These are phyloP conservation scores for Melipona quadrifasciata DNA, from an alignment of 1,140 invertebrate species.

Conservation along the genomic window DNA sequence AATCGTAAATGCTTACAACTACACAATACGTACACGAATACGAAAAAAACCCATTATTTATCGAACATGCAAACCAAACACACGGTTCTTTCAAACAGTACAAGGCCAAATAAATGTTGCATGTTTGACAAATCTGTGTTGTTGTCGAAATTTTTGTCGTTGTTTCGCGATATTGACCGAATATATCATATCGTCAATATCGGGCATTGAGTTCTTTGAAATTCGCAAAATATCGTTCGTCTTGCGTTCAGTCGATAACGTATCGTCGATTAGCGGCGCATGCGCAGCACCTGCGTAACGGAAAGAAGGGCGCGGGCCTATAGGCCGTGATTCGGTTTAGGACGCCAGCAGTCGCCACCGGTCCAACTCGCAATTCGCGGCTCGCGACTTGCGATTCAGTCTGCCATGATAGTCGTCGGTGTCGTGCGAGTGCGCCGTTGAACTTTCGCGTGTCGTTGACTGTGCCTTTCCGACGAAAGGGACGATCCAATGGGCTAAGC, in stretches of 20 bases:
- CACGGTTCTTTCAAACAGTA: neutral
- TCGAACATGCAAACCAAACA: neutral
- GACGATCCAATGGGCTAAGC: constrained; percentile 21
- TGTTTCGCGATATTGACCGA: neutral
- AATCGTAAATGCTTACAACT: neutral
- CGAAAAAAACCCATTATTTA: neutral
- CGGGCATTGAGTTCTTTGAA: neutral
- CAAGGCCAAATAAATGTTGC: neutral
- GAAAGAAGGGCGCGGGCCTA: constrained; percentile 55
- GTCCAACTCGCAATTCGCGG: constrained; percentile 41
- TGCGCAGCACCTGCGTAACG: constrained; percentile 37
- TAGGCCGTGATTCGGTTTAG: constrained; percentile 48
- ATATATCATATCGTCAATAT: neutral
- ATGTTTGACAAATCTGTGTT: neutral
- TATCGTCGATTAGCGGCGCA: constrained; percentile 47
- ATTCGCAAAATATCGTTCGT: neutral
- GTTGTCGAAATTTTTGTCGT: neutral
- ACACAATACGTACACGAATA: neutral
- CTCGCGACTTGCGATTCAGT: constrained; percentile 20
- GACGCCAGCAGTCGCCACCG: constrained; percentile 63
- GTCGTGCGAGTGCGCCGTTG: constrained; percentile 41
- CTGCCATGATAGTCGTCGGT: constrained; percentile 62
- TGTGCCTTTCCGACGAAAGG: neutral
- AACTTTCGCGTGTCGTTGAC: constrained; percentile 10
- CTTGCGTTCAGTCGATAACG: constrained; percentile 3